phyloP scores from a whole-genome alignment of 2,888 invertebrate genomes.

The Leptopilina syphax region DNA sequence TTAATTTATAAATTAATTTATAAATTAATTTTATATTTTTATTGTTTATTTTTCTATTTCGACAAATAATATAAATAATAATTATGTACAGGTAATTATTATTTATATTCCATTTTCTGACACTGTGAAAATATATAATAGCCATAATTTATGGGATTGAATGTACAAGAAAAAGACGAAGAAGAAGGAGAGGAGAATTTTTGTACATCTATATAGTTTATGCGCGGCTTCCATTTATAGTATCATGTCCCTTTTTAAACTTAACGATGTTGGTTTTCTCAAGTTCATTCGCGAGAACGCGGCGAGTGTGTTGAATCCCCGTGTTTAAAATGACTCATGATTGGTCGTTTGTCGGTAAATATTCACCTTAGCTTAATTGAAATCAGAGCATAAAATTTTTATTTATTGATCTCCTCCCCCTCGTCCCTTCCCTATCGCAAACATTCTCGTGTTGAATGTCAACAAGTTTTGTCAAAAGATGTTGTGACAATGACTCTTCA shows the following conservation, averaged over 20 bases:
- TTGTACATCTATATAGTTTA: too few relatives aligned
- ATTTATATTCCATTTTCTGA: too few relatives aligned
- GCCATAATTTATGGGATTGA: too few relatives aligned
- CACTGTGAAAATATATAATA: too few relatives aligned
- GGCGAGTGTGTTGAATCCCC: neutral
- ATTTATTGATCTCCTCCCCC: neutral
- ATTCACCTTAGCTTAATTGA: constrained; percentile 31
- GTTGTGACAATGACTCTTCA: constrained; percentile 22
- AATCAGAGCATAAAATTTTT: constrained; percentile 26
- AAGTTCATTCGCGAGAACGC: neutral
- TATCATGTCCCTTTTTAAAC: neutral
- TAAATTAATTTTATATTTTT: too few relatives aligned
- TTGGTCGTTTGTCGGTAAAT: constrained; percentile 33
- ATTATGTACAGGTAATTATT: too few relatives aligned
- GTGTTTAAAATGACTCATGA: constrained; percentile 5
- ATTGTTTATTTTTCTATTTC: too few relatives aligned
- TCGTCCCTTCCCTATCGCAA: neutral
- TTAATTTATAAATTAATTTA: too few relatives aligned
- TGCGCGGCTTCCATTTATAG: neutral
- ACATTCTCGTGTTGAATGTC: neutral
- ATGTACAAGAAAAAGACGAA: too few relatives aligned
- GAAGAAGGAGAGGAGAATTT: too few relatives aligned
- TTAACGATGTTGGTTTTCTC: constrained; percentile 25
- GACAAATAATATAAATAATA: too few relatives aligned
- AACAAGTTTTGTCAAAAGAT: constrained; percentile 4